Evolutionary conservation across 1,140 invertebrate genomes (phyloP).

Genomic region (Caenorhabditis inopinata): DNA sequence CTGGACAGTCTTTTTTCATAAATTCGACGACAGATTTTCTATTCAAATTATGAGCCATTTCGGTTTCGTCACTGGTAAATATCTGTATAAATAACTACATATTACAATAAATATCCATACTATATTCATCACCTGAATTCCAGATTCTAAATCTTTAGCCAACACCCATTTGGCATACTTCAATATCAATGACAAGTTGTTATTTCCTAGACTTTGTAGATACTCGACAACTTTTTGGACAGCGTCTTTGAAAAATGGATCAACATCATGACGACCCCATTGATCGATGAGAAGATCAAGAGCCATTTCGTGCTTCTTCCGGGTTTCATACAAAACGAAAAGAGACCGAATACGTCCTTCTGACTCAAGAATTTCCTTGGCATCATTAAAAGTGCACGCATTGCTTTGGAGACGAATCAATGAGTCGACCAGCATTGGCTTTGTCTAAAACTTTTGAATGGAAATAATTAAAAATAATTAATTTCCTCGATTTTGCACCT

Average conservation of each 20-base stretch:
- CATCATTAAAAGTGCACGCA: conserved; percentile 40
- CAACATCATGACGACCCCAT: background rate
- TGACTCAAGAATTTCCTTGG: conserved; percentile 34
- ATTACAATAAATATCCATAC: too few species aligned
- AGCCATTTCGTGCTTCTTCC: conserved; percentile 37
- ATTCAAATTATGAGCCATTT: conserved; percentile 37
- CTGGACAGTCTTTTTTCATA: conserved; percentile 7
- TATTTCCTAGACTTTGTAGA: conserved; percentile 43
- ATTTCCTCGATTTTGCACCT: background rate
- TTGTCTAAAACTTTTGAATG: conserved; percentile 22
- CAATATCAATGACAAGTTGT: conserved; percentile 24
- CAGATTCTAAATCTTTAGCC: background rate
- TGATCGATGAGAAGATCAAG: conserved; percentile 35
- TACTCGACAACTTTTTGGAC: conserved; percentile 26
- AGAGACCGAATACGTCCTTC: conserved; percentile 32
- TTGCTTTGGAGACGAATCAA: conserved; percentile 40
- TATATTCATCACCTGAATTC: too few species aligned
- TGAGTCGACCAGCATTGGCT: conserved; percentile 41
- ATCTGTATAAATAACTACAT: too few species aligned
- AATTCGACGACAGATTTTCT: conserved; percentile 37
- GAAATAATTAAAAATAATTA: background rate
- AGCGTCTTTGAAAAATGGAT: conserved; percentile 39
- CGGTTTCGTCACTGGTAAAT: conserved; percentile 41
- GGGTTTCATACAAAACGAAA: conserved; percentile 39
- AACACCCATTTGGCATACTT: conserved; percentile 42